These are phyloP conservation scores for Pissodes strobi DNA, from an alignment of 1,140 invertebrate genomes.

Conservation along the genomic window DNA sequence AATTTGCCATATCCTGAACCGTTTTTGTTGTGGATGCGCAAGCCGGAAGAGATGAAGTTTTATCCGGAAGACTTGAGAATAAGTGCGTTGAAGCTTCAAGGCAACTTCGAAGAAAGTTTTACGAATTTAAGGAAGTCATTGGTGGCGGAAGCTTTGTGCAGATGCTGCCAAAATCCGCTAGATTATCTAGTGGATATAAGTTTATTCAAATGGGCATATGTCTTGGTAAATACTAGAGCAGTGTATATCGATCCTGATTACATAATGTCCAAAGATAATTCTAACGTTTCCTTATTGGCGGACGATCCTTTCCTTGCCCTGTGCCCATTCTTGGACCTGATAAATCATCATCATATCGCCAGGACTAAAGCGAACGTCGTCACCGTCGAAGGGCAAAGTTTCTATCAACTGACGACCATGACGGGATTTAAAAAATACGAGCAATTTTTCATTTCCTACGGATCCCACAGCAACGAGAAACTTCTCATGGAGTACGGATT, in stretches of 20 bases:
- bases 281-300: conserved; percentile 44
- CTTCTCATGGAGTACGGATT: conserved; percentile 79
- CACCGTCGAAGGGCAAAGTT: conserved; percentile 52
- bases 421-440: conserved; percentile 58
- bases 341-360: conserved; percentile 71
- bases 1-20: conserved; percentile 63
- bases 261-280: conserved; percentile 41
- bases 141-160: not conserved
- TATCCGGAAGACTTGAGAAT: conserved; percentile 54
- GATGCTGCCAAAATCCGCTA: conserved; percentile 31
- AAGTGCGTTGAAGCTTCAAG: conserved; percentile 50
- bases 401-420: conserved; percentile 62
- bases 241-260: conserved; percentile 60
- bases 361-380: conserved; percentile 58
- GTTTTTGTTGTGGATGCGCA: conserved; percentile 59
- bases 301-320: conserved; percentile 67
- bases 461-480: conserved; percentile 68
- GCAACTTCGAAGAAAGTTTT: conserved; percentile 48
- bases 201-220: conserved; percentile 66
- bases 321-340: conserved; percentile 77
- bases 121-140: conserved; percentile 44
- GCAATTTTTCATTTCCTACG: conserved; percentile 80
- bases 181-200: conserved; percentile 55
- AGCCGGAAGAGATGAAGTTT: conserved; percentile 50
- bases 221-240: conserved; percentile 76